Evolutionary conservation across 2,888 invertebrate species (phyloP).

Genomic region (Caenorhabditis macrosperma): DNA sequence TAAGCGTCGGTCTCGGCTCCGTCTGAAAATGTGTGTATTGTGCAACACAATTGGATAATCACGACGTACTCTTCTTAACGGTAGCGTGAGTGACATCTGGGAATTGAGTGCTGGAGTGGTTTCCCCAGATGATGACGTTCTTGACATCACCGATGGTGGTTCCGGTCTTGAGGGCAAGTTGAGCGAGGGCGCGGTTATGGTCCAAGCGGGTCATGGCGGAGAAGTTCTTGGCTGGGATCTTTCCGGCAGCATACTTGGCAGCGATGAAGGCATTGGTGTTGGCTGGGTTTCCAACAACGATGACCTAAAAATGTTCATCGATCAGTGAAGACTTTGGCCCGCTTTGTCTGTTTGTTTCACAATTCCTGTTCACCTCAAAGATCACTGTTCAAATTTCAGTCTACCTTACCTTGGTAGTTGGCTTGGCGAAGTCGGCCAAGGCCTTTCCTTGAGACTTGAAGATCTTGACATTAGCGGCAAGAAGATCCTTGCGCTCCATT

Average conservation of each 20-base stretch:
- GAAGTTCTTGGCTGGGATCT: conserved; percentile 95
- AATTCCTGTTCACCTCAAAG: background rate
- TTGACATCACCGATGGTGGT: conserved; percentile 85
- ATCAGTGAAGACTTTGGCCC: background rate
- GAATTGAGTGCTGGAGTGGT: conserved; percentile 98
- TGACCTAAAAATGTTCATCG: conserved; percentile 80
- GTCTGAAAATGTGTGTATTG: too few species aligned
- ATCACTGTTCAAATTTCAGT: background rate
- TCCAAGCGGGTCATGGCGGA: conserved; percentile 98
- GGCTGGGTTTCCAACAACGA: conserved; percentile 99
- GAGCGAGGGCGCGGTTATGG: conserved; percentile 95
- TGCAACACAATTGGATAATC: background rate
- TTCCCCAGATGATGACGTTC: conserved; percentile 98
- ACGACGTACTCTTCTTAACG: conserved; percentile 72
- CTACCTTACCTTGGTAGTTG: conserved; percentile 88
- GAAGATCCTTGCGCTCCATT: conserved; percentile 98
- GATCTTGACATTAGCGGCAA: conserved; percentile 97
- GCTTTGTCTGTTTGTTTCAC: conserved; percentile 13
- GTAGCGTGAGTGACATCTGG: conserved; percentile 88
- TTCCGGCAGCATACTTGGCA: conserved; percentile 92
- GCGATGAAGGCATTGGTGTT: conserved; percentile 98
- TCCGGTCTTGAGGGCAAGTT: conserved; percentile 83
- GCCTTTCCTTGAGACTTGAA: conserved; percentile 97
- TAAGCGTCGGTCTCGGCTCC: conserved; percentile 73
- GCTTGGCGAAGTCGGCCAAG: conserved; percentile 90